These are phyloP conservation scores for Halichoerus grypus DNA, from an alignment of 2,113 vertebrate genomes.

Conservation along the genomic window DNA sequence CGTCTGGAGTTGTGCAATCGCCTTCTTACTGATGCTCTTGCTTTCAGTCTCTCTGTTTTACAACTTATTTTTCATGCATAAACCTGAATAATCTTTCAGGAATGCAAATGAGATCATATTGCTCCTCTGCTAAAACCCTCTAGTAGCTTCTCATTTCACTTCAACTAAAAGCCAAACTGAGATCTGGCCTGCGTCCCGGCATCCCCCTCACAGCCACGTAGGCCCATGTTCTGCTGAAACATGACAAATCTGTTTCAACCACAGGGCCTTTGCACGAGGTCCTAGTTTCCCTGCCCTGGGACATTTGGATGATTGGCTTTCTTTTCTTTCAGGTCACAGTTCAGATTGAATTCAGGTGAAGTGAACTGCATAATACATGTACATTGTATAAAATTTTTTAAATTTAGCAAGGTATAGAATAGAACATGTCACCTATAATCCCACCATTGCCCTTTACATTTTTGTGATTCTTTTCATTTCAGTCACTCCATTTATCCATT, in stretches of 20 bases:
- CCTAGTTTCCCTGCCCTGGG: not conserved
- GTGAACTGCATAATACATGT: not conserved
- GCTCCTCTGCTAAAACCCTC: not conserved
- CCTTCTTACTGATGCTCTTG: not conserved
- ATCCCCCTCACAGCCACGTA: fast-evolving
- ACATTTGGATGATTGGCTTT: not conserved
- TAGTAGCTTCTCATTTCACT: not conserved
- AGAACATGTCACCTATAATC: not conserved
- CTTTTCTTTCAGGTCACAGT: not conserved
- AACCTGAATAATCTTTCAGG: conserved; percentile 47
- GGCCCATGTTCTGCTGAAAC: not conserved
- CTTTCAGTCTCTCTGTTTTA: not conserved
- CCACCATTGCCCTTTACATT: not conserved
- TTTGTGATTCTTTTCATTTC: conserved; percentile 25
- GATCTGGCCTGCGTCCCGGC: not conserved
- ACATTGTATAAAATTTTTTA: not conserved
- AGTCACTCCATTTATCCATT: not conserved
- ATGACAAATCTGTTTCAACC: not conserved
- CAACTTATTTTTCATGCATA: not conserved
- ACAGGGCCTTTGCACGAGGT: not conserved
- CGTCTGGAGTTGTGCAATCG: fast-evolving
- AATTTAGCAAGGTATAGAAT: not conserved
- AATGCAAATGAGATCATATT: conserved; percentile 13
- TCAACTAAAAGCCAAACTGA: not conserved
- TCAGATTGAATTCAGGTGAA: not conserved